These are phyloP conservation scores for Prunella himalayana DNA, from an alignment of 2,113 vertebrate species.

Conservation along the genomic window DNA sequence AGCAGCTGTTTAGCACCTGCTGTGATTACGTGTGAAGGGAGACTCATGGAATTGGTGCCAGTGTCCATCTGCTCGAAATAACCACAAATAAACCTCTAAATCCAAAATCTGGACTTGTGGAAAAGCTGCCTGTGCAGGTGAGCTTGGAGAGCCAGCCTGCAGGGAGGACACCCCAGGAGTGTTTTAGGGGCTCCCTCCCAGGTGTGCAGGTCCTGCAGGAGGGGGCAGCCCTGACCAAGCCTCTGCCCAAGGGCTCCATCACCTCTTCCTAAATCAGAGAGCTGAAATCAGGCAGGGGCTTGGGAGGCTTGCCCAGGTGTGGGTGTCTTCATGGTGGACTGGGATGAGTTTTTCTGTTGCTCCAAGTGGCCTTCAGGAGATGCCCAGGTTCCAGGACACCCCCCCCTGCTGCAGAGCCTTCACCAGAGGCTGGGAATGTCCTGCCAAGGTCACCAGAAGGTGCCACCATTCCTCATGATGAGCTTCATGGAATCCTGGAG, in stretches of 20 bases:
- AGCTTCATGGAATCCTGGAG: background rate
- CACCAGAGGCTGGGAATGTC: background rate
- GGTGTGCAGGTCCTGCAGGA: background rate
- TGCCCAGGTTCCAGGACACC: background rate
- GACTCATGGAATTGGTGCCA: rapidly evolving
- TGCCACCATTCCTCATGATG: rapidly evolving
- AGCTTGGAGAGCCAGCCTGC: background rate
- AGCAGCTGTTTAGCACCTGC: background rate
- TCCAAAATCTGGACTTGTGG: background rate
- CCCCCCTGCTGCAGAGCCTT: background rate
- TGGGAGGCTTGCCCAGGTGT: background rate
- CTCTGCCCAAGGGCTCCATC: background rate
- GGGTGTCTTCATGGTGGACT: background rate
- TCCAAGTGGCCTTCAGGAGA: background rate
- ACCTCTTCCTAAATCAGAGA: background rate
- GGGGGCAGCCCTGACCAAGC: background rate
- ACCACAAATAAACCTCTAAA: rapidly evolving
- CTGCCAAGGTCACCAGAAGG: background rate
- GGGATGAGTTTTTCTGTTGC: background rate
- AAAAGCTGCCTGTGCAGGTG: background rate
- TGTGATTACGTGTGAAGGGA: rapidly evolving
- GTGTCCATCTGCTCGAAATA: background rate
- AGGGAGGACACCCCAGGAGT: rapidly evolving
- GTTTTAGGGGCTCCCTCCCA: background rate
- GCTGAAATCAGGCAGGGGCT: background rate